Base-by-base conservation (phyloP, 2,113 vertebrate species). In the Microtus oregoni region DNA sequence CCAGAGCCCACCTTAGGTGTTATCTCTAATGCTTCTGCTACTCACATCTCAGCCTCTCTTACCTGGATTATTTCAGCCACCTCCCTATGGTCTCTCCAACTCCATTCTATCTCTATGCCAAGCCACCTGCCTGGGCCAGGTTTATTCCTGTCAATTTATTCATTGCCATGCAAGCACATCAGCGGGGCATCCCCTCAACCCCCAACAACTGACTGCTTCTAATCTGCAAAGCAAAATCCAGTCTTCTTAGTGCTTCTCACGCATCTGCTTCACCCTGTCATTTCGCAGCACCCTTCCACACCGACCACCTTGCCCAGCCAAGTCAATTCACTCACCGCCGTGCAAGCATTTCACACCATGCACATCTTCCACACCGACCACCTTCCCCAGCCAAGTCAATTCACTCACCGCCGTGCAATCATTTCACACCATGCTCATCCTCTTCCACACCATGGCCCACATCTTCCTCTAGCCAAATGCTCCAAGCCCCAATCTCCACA, bases 221-320 rank as follows among this genome's bases (percentile, higher is more conserved):
- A 72, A 86, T 32, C 77, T 82, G 28, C 8, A 92, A 77, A 28
- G 44, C 26, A 95, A 94, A 97, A 92, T 73, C 38, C 47, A 92
- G 2, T 90, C 73, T 79, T 76, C 61, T 73, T 52, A 82, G 38
- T n/a, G 67, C 2, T 5, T 9, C 13, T 41, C 17, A 17, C 22
- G 44, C 55, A 85, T 35, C 70, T 86, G 52, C 11, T 19, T 81
- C 61, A 65, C 22, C 24, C 50, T 61, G 19, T 26, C 86, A 86
- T 61, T 97, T 77, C 78, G 90, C 4, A 89, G 11, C 6, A 63
- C 32, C 58, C 0, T 92, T 41, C 65, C 65, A 77, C 0, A 87
- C 47, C 38, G 58, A 47, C 35, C 30, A 79, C 35, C 15, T 41
- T 92, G 87, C 75, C 79, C 47, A 76, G 41, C 10, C 67, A 72